phyloP scores from a whole-genome alignment of 2,888 invertebrate species.

The Osmoderma eremita region DNA sequence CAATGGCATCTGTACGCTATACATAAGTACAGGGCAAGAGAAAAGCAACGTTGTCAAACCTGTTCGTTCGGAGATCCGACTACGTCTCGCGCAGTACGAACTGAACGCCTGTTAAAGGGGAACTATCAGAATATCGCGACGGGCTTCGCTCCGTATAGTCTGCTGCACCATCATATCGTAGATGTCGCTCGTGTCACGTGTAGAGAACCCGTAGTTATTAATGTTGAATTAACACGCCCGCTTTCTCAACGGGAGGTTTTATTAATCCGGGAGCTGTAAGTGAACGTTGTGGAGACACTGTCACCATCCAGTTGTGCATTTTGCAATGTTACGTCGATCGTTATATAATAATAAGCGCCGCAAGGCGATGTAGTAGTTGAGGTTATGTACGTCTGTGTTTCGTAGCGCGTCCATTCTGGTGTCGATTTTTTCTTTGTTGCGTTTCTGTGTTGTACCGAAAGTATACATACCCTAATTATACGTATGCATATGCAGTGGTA shows the following conservation, averaged over 20 bases:
- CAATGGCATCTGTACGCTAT: not conserved
- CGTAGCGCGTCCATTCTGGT: slow-evolving; percentile 5
- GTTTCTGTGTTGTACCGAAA: slow-evolving; percentile 1
- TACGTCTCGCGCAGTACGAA: slow-evolving; percentile 21
- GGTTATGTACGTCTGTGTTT: slow-evolving; percentile 21
- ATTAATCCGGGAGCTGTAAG: slow-evolving; percentile 34
- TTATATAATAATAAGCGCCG: slow-evolving; percentile 8
- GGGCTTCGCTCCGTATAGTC: slow-evolving; percentile 12
- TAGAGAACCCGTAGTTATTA: slow-evolving; percentile 43
- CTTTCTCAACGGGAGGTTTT: slow-evolving; percentile 36
- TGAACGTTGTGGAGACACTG: slow-evolving; percentile 23
- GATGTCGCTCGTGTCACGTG: slow-evolving; percentile 27
- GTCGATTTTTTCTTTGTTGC: not conserved
- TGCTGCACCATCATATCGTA: slow-evolving; percentile 14
- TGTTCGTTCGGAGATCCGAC: slow-evolving; percentile 14
- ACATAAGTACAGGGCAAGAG: not conserved
- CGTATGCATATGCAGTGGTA: not conserved
- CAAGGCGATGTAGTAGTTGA: not conserved
- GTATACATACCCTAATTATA: not conserved
- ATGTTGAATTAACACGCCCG: slow-evolving; percentile 46
- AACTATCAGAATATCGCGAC: slow-evolving; percentile 37
- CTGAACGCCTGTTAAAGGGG: slow-evolving; percentile 40
- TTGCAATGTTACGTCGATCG: slow-evolving; percentile 14
- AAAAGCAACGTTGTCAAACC: slow-evolving; percentile 33
- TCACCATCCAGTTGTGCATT: slow-evolving; percentile 11